phyloP scores from a whole-genome alignment of 2,113 vertebrate species.

The Nanger granti region DNA sequence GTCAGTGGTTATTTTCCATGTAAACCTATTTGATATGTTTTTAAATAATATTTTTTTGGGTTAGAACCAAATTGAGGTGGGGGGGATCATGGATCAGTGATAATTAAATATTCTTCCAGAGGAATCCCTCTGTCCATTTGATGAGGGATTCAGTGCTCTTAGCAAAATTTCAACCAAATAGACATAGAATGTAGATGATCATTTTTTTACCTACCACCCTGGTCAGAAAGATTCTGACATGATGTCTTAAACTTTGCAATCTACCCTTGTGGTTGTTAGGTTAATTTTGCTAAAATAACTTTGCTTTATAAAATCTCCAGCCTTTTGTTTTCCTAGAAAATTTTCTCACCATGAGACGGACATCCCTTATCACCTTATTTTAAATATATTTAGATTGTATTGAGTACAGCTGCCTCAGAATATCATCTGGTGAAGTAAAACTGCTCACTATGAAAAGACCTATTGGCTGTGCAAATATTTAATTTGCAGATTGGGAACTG shows the following conservation, averaged over 20 bases:
- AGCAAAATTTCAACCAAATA: not conserved
- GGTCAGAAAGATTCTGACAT: not conserved
- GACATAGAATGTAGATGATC: not conserved
- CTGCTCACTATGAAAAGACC: not conserved
- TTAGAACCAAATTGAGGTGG: not conserved
- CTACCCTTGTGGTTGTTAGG: not conserved
- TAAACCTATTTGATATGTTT: conserved; percentile 6
- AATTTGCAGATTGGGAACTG: not conserved
- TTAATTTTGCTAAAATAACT: not conserved
- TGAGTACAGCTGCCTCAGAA: not conserved
- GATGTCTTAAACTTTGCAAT: not conserved
- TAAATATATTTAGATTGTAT: not conserved
- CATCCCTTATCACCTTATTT: not conserved
- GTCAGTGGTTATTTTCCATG: not conserved
- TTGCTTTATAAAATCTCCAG: not conserved
- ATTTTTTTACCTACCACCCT: not conserved
- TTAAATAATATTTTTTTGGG: conserved; percentile 12
- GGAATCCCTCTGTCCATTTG: not conserved
- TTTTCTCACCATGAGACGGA: not conserved
- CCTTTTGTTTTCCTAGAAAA: not conserved
- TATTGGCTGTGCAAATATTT: not conserved
- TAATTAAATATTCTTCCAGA: not conserved
- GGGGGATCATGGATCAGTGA: not conserved
- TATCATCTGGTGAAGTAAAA: not conserved
- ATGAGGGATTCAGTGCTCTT: not conserved